These are phyloP conservation scores for Bos javanicus DNA, from an alignment of 2,113 vertebrate species.

Conservation along the genomic window DNA sequence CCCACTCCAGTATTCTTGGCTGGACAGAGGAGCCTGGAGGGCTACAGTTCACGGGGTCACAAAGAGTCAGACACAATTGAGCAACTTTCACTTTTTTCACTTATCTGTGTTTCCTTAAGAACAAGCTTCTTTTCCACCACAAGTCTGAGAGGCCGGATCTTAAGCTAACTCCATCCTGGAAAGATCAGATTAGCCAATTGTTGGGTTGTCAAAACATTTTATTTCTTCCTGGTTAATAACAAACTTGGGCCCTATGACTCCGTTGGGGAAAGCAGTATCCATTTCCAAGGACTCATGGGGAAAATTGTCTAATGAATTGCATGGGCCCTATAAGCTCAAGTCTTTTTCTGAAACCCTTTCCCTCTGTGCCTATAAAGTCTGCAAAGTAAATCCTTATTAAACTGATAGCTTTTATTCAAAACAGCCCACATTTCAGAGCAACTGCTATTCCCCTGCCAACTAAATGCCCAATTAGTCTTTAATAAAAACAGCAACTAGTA, in stretches of 20 bases:
- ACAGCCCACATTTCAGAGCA: slow-evolving; percentile 57
- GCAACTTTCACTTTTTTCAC: neutral
- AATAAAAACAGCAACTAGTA: slow-evolving; percentile 60
- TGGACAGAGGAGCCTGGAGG: neutral
- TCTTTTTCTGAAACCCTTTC: slow-evolving; percentile 35
- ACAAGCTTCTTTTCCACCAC: neutral
- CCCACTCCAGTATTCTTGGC: neutral
- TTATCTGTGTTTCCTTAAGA: neutral
- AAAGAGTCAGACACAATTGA: neutral
- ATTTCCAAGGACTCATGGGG: neutral
- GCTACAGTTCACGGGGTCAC: neutral
- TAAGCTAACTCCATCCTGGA: neutral
- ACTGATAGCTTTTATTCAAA: slow-evolving; percentile 65
- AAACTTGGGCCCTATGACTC: neutral
- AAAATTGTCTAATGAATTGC: slow-evolving; percentile 11
- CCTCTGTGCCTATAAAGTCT: slow-evolving; percentile 47
- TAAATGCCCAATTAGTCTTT: slow-evolving; percentile 65
- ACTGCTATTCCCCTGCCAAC: slow-evolving; percentile 50
- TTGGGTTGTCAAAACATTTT: slow-evolving; percentile 29
- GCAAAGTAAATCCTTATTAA: slow-evolving; percentile 63
- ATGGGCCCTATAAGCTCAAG: neutral
- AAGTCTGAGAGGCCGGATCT: neutral
- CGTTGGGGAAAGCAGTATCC: neutral
- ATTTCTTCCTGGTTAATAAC: slow-evolving; percentile 36
- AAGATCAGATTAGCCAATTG: neutral